phyloP scores from a whole-genome alignment of 2,888 invertebrate species.

The Mongoloraphidia duomilia region DNA sequence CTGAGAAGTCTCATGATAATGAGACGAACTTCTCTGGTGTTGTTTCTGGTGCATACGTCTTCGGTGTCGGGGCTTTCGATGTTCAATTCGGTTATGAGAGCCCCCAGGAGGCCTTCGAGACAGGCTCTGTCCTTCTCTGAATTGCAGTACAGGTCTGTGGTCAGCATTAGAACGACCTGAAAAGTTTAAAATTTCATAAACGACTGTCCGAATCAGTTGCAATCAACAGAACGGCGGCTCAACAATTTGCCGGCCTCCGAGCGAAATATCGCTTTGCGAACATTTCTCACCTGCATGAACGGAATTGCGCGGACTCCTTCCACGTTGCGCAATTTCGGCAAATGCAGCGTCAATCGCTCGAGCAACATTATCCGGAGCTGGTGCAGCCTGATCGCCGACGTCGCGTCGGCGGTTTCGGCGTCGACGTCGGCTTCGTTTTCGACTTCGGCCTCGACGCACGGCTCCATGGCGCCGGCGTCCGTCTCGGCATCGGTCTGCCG shows the following conservation, averaged over 20 bases:
- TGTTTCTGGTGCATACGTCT: constrained; percentile 47
- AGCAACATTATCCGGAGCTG: constrained; percentile 54
- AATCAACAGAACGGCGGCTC: too few species aligned
- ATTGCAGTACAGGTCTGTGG: constrained; percentile 75
- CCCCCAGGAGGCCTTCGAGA: constrained; percentile 57
- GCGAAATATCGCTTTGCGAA: constrained; percentile 1
- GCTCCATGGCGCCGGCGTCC: constrained; percentile 21
- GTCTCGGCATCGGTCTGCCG: constrained; percentile 25
- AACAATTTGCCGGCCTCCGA: constrained; percentile 1
- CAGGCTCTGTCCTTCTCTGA: constrained; percentile 67
- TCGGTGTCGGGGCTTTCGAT: constrained; percentile 42
- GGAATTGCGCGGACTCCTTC: constrained; percentile 82
- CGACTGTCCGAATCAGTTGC: too few species aligned
- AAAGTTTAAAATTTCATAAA: background rate
- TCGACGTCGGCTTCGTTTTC: constrained; percentile 24
- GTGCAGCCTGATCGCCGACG: constrained; percentile 44
- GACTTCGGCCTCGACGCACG: constrained; percentile 22
- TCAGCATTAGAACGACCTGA: constrained; percentile 77
- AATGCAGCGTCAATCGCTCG: constrained; percentile 59
- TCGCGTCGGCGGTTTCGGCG: constrained; percentile 18
- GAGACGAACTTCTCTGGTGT: constrained; percentile 71
- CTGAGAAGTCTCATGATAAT: constrained; percentile 79
- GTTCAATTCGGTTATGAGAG: constrained; percentile 57
- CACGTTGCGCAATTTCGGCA: constrained; percentile 59
- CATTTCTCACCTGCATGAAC: constrained; percentile 60